phyloP scores from a whole-genome alignment of 2,113 vertebrate species.

The Pelodiscus sinensis region DNA sequence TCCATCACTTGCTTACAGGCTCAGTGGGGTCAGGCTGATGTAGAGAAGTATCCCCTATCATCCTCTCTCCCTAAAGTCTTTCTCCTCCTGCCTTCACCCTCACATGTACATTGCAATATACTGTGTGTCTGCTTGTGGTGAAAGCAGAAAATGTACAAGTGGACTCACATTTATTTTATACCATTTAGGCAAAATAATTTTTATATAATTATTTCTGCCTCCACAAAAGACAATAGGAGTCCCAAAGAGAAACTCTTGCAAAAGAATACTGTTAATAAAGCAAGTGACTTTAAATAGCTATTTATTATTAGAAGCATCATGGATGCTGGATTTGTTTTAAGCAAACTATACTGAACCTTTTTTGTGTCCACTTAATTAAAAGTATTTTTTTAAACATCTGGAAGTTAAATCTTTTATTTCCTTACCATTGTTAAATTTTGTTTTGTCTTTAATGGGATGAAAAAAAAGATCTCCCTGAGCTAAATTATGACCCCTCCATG shows the following conservation, averaged over 20 bases:
- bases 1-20: no score
- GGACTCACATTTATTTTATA: neutral
- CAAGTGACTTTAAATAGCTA: neutral
- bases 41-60: neutral
- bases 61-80: neutral
- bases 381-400: neutral
- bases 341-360: neutral
- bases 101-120: neutral
- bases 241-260: neutral
- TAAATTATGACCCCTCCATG: neutral
- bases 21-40: neutral
- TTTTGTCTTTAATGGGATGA: neutral
- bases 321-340: neutral
- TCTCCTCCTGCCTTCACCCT: no score
- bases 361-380: neutral
- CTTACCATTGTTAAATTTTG: neutral
- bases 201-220: neutral
- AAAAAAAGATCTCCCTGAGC: neutral
- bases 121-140: neutral
- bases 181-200: neutral
- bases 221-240: neutral
- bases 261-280: neutral
- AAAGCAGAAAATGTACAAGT: neutral
- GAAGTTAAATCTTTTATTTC: neutral
- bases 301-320: neutral